Percentiles rank a stretch among this genome's conserved stretches.
These are phyloP conservation scores for Sanderia malayensis DNA, from an alignment of 30 jellyfish, hydroid and myxozoan genomes.

Conservation along the genomic window DNA sequence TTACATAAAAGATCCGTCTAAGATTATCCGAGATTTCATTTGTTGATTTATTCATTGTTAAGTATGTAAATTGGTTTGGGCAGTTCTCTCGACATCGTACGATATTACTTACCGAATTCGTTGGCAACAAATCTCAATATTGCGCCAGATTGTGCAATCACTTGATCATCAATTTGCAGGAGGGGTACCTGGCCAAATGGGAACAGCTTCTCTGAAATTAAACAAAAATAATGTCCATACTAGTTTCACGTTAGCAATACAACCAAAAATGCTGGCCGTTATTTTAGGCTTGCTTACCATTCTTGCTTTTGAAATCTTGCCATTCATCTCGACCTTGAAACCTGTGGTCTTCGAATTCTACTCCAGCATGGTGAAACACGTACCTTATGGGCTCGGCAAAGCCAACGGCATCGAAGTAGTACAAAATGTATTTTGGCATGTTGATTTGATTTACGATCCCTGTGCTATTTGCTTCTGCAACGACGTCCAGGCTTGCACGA, in stretches of 20 bases:
- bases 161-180: conserved; percentile 41
- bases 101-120: conserved; percentile 33
- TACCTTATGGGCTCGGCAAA: conserved; percentile 24
- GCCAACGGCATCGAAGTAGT: conserved; percentile 39
- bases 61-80: too few species aligned
- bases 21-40: too few species aligned
- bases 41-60: too few species aligned
- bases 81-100: too few species aligned
- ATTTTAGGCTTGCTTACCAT: background rate
- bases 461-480: too few species aligned
- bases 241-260: too few species aligned
- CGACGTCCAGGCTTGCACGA: too few species aligned
- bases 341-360: conserved; percentile 21
- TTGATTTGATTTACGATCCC: too few species aligned
- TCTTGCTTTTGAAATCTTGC: conserved; percentile 14
- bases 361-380: conserved; percentile 21
- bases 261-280: background rate
- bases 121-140: conserved; percentile 42
- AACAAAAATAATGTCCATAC: too few species aligned
- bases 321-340: conserved; percentile 6
- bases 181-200: conserved; percentile 43
- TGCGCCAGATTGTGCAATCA: conserved; percentile 35
- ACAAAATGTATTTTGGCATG: conserved; percentile 53
- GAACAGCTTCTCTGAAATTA: conserved; percentile 12
- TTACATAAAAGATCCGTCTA: too few species aligned